phyloP scores from a whole-genome alignment of 1,140 invertebrate species.

The Bombus huntii region DNA sequence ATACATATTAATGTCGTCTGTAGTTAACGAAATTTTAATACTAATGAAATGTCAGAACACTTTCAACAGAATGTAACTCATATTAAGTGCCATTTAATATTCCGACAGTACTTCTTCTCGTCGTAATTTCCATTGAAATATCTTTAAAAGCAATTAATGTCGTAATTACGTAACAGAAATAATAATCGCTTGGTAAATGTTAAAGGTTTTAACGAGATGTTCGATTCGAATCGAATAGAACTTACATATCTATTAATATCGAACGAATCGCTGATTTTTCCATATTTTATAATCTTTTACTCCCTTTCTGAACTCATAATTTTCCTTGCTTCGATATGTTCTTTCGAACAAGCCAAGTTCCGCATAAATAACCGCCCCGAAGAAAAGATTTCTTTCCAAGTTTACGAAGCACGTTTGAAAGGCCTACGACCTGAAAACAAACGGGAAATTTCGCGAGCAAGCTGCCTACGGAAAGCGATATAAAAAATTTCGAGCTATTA shows the following conservation, averaged over 20 bases:
- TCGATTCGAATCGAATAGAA: not conserved
- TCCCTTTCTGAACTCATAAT: too few relatives aligned
- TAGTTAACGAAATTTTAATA: not conserved
- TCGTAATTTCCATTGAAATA: not conserved
- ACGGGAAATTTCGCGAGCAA: not conserved
- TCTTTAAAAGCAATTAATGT: not conserved
- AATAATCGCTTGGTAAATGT: not conserved
- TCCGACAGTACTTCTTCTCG: not conserved
- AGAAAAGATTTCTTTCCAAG: not conserved
- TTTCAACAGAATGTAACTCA: not conserved
- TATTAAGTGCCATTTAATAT: not conserved
- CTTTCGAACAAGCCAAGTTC: too few relatives aligned
- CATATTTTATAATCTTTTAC: too few relatives aligned
- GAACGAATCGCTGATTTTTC: too few relatives aligned
- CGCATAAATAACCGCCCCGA: too few relatives aligned
- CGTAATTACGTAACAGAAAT: not conserved
- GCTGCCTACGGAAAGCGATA: not conserved
- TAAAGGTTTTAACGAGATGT: not conserved
- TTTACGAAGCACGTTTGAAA: too few relatives aligned
- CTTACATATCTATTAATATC: too few relatives aligned
- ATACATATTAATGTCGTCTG: not conserved
- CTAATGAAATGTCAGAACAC: not conserved
- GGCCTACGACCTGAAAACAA: not conserved
- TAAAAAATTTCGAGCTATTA: slow-evolving; percentile 6
- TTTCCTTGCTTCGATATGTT: too few relatives aligned